Conservation (phyloP, 2,113 vertebrate genomes). For the Oryzias javanicus region DNA sequence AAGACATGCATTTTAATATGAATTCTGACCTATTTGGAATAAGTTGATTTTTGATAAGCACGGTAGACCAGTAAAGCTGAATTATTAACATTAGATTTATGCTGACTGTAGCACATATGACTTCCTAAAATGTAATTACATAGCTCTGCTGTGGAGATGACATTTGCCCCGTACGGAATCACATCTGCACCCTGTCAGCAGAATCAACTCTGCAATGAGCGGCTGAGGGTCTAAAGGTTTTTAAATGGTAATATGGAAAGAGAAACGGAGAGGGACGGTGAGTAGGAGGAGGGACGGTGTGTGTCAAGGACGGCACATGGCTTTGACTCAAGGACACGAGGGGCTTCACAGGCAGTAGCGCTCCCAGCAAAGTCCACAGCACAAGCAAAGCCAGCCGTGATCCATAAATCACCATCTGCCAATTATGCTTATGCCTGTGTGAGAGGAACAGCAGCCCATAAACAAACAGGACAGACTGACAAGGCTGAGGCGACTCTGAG, state of each 20-base stretch:
- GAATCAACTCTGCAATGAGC: constrained; percentile 32
- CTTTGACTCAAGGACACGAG: constrained; percentile 64
- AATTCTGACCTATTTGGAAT: constrained; percentile 10
- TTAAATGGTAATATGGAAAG: constrained; percentile 20
- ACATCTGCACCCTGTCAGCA: constrained; percentile 62
- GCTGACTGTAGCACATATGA: constrained; percentile 29
- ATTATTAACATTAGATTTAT: constrained; percentile 47
- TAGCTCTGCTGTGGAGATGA: constrained; percentile 36
- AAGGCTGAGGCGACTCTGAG: constrained; percentile 21
- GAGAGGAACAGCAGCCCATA: constrained; percentile 26
- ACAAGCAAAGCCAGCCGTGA: constrained; percentile 54
- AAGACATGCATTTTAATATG: not conserved
- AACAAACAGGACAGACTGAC: constrained; percentile 34
- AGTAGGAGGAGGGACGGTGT: not conserved
- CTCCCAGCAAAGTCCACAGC: constrained; percentile 32
- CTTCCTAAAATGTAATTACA: constrained; percentile 49
- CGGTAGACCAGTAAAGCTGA: constrained; percentile 22
- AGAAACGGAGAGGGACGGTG: constrained; percentile 7
- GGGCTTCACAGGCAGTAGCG: constrained; percentile 36
- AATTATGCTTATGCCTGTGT: constrained; percentile 31
- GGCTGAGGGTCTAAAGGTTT: constrained; percentile 25
- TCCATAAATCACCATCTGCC: constrained; percentile 57
- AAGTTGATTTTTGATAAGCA: constrained; percentile 27
- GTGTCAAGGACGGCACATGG: constrained; percentile 66
- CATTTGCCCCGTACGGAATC: constrained; percentile 38